Conservation (phyloP, 2,113 vertebrate genomes). For the Lichenostomus cassidix region DNA sequence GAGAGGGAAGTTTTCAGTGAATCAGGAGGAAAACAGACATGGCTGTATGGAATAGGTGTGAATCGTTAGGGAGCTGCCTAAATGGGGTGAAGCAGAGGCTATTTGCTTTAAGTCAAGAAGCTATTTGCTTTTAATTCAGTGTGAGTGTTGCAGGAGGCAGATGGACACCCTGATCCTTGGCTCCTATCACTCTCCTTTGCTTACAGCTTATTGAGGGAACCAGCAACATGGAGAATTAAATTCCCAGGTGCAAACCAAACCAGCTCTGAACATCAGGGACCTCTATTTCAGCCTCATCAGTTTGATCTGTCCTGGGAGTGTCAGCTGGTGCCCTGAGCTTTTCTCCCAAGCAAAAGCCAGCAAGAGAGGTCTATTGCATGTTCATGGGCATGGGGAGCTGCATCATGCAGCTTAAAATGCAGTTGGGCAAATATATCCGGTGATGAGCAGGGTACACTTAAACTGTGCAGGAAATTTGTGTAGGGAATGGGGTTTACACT, state of each 20-base stretch:
- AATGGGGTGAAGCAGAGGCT: not conserved
- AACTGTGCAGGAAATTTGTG: not conserved
- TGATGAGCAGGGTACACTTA: not conserved
- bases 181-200: not conserved
- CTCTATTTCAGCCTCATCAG: constrained; percentile 17
- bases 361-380: not conserved
- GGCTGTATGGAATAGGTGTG: not conserved
- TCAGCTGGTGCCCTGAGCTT: not conserved
- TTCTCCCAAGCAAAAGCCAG: not conserved
- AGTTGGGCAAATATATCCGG: not conserved
- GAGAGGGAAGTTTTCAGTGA: not conserved
- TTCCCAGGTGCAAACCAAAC: constrained; percentile 2
- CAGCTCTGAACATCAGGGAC: constrained; percentile 26
- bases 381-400: not conserved
- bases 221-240: not conserved
- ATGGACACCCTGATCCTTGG: not conserved
- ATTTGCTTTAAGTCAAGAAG: not conserved
- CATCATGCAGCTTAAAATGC: not conserved
- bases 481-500: not conserved
- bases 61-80: not conserved
- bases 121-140: not conserved
- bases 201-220: constrained; percentile 3
- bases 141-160: not conserved
- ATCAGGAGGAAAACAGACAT: not conserved
- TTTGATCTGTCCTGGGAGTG: not conserved